Base-by-base conservation (phyloP, 2,888 invertebrate genomes). In the Eupelmus urozonus region DNA sequence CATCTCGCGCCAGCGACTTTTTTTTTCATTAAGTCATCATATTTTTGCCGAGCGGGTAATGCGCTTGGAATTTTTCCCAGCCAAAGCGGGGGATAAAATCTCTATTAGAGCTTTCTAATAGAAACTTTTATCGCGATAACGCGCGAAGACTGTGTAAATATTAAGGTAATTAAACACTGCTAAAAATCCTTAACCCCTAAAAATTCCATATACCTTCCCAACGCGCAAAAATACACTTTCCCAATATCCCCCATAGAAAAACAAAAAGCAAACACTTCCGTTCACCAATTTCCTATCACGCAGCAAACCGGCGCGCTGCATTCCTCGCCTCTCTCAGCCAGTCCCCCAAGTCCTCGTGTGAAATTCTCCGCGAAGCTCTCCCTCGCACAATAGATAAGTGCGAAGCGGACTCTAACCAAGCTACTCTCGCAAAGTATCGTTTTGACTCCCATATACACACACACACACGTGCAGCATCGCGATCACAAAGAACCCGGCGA, bases 91-190 rank as follows among this genome's bases (percentile, higher is more conserved):
- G 5, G 57, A 75, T 75, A 53, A 42, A 53, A 75, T 75, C 75
- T 62, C 20, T 29, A 75, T 62, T 67, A 75, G 7, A 51, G 53
- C 9, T 49, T 60, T 67, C 51, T 75, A 75, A 27, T 62, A 59
- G 65, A 74, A 74, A 67, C 51, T 62, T 67, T 53, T 13, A 65
- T 65, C 65, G 1, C 11, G 9, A 45, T 45, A 45, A 45, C n/a
- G n/a, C n/a, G n/a, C n/a, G n/a, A n/a, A n/a, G n/a, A n/a, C n/a
- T n/a, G n/a, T n/a, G n/a, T n/a, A n/a, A n/a, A n/a, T n/a, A n/a
- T n/a, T 34, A 5, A 9, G 9, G 34, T 34, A 34, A 34, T 34
- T 34, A 34, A 34, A 34, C 9, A 5, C 9, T 34, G 9, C 34
- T 34, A 34, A 34, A 34, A 34, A 34, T 34, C 9, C n/a, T n/a